phyloP scores from a whole-genome alignment of 2,113 vertebrate genomes.

The Heloderma charlesbogerti region DNA sequence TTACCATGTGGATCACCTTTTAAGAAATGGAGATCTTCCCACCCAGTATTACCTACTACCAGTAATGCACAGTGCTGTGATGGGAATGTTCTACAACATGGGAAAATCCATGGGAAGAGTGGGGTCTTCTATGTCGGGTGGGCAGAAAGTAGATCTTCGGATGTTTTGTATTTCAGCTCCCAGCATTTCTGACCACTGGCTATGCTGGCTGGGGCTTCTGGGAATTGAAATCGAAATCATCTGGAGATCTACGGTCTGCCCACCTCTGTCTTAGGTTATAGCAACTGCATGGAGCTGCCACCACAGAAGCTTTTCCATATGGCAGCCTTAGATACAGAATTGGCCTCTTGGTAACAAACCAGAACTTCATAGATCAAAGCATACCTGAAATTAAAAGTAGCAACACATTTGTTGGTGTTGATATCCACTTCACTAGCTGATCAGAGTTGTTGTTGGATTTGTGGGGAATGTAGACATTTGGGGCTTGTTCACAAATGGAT shows the following conservation, averaged over 20 bases:
- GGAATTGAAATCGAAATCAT: too few species aligned
- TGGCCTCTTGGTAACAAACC: neutral
- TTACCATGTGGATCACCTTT: neutral
- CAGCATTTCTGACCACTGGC: too few species aligned
- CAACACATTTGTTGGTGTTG: neutral
- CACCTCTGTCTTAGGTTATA: neutral
- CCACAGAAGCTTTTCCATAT: neutral
- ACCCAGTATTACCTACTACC: neutral
- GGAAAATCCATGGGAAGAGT: neutral
- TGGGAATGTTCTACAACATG: neutral
- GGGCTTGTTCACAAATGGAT: neutral
- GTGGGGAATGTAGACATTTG: neutral
- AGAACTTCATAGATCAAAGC: neutral
- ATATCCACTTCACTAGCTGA: neutral
- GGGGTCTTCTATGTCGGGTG: neutral
- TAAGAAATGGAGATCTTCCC: neutral
- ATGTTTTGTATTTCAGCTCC: neutral
- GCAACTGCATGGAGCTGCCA: neutral
- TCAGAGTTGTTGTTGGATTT: neutral
- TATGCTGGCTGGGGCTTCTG: too few species aligned
- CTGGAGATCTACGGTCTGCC: too few species aligned
- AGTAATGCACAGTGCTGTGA: neutral
- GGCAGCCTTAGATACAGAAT: too few species aligned
- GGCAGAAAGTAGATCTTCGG: neutral
- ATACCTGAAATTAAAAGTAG: neutral